Evolutionary conservation across 2,888 invertebrate species (phyloP), one percentile per base, ranked within the genome.

Genomic region (Hylaea fasciaria): DNA sequence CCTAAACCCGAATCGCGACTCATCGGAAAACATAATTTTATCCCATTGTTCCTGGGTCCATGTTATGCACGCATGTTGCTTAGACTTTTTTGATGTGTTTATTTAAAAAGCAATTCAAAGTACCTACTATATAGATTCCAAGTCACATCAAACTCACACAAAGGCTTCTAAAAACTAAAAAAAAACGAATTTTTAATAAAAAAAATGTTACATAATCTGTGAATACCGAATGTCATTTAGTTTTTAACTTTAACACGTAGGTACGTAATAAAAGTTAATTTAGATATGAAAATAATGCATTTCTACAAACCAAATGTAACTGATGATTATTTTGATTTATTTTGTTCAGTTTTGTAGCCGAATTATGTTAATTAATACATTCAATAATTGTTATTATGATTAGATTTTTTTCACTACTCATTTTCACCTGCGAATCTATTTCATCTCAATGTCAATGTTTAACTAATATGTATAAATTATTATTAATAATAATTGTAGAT

Each of bases 241-340:
- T 64, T 70, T 61, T 53, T 46, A 57, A 46, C 46, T 64, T 40
- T 65, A 53, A 52, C 64, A 67, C 45, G 65, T 75, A 73, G 69
- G 72, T 75, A 73, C 69, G 72, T 76, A 74, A 52, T 44, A 17
- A 69, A 66, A 57, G 62, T 62, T 69, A 69, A 69, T 69, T 68
- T 66, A 69, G 63, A 62, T 71, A 47, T 65, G 66, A 43, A 76
- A 77, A 69, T 74, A 76, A 69, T 82, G 83, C 80, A 83, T 83
- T 83, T 83, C 70, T 62, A 68, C 68, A 61, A 72, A 78, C 82
- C 83, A 83, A 82, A 82, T 76, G 63, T 72, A 69, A 73, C 65
- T 70, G 62, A 73, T 66, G 47, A 66, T 65, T 49, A 66, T 55
- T 74, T 69, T n/a, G n/a, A 70, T 71, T 65, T 56, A 71, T 69